Percentiles rank a stretch among this genome's conserved stretches.
Evolutionary conservation across 1,140 invertebrate genomes (phyloP).

Genomic region (Drosophila yakuba): DNA sequence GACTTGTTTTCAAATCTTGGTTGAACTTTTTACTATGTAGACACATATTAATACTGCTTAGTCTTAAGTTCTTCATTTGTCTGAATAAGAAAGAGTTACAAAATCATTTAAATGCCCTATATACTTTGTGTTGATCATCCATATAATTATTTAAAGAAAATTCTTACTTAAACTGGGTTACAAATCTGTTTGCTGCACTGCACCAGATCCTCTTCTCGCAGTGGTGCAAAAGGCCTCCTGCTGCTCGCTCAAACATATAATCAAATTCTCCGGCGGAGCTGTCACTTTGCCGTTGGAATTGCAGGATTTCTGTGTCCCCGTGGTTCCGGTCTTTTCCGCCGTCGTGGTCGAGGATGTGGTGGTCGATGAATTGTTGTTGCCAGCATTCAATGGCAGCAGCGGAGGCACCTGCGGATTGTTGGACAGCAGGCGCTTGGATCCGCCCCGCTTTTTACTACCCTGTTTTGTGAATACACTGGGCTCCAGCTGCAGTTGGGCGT

Average conservation of each 20-base stretch:
- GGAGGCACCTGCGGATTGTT: constrained; percentile 47
- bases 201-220: constrained; percentile 39
- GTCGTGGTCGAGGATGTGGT: constrained; percentile 72
- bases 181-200: constrained; percentile 67
- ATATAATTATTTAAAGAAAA: neutral
- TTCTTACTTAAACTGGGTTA: constrained; percentile 21
- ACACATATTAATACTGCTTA: constrained; percentile 41
- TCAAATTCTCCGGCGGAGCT: constrained; percentile 58
- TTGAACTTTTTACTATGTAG: neutral
- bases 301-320: constrained; percentile 58
- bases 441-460: constrained; percentile 56
- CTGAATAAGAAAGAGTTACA: constrained; percentile 7
- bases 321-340: constrained; percentile 65
- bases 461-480: constrained; percentile 94
- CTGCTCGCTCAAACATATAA: constrained; percentile 65
- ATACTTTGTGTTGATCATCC: neutral
- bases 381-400: constrained; percentile 42
- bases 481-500: constrained; percentile 93
- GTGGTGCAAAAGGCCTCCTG: constrained; percentile 67
- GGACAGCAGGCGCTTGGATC: constrained; percentile 51
- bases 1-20: constrained; percentile 4
- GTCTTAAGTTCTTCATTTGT: constrained; percentile 15
- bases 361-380: constrained; percentile 74
- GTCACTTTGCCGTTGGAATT: constrained; percentile 59
- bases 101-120: constrained; percentile 12